Conservation (phyloP, 2,888 invertebrate species). For the Drosophila testacea region DNA sequence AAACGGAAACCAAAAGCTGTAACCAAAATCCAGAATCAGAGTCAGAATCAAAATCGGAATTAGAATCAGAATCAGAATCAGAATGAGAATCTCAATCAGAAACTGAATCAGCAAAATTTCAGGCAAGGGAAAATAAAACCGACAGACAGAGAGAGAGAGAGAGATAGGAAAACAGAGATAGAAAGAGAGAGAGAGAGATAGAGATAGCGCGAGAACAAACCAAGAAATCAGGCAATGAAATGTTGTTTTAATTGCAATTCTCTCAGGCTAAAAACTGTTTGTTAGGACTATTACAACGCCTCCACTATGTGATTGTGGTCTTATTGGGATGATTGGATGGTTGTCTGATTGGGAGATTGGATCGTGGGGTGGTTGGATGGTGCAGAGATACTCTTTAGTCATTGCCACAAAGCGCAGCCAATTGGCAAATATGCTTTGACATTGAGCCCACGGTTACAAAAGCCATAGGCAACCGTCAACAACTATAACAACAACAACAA, state of each 20-base stretch:
- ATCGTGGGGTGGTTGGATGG: background rate
- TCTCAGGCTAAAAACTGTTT: slow-evolving; percentile 9
- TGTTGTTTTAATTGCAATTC: slow-evolving; percentile 54
- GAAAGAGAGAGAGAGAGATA: background rate
- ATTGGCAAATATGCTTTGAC: slow-evolving; percentile 39
- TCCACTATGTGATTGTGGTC: background rate
- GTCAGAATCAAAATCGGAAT: background rate
- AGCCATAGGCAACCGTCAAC: slow-evolving; percentile 7
- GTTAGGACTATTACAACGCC: background rate
- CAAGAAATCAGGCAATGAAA: slow-evolving; percentile 52
- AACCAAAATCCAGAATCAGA: background rate
- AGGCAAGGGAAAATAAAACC: background rate
- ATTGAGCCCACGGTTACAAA: slow-evolving; percentile 14
- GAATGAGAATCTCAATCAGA: slow-evolving; percentile 7
- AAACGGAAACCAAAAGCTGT: slow-evolving; percentile 3
- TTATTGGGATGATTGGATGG: background rate
- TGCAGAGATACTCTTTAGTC: background rate
- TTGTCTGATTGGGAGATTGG: background rate
- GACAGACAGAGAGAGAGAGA: background rate
- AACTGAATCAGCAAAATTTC: slow-evolving; percentile 4
- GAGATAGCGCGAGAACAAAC: slow-evolving; percentile 19
- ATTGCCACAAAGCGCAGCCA: slow-evolving; percentile 19
- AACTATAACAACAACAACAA: background rate
- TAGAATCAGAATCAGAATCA: slow-evolving; percentile 8
- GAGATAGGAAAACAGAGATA: background rate